phyloP scores from a whole-genome alignment of 2,888 invertebrate genomes.

The Harmothoe impar region DNA sequence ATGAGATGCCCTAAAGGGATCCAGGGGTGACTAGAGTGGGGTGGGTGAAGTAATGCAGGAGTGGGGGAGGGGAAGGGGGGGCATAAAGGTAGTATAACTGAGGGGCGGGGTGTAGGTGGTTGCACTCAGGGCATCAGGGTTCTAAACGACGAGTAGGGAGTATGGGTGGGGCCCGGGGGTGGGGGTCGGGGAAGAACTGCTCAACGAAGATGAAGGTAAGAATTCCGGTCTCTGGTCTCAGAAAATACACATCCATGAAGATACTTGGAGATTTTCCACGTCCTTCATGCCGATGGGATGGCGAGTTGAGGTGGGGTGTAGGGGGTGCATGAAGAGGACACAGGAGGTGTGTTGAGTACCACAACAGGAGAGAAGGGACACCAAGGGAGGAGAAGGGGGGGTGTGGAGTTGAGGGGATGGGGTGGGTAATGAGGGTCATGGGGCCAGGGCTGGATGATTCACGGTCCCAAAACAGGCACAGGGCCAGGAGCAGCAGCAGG shows the following conservation, averaged over 20 bases:
- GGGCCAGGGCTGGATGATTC: neutral
- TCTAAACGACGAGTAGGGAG: neutral
- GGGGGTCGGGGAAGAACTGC: neutral
- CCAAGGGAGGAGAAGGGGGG: neutral
- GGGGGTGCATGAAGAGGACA: neutral
- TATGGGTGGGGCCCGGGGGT: neutral
- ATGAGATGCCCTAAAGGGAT: neutral
- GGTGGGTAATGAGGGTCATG: slow-evolving; percentile 11
- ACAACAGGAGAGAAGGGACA: neutral
- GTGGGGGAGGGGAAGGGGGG: neutral
- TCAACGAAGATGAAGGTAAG: too few species aligned
- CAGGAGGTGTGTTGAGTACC: slow-evolving; percentile 6
- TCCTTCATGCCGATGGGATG: neutral
- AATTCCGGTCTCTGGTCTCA: too few species aligned
- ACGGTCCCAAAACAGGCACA: neutral
- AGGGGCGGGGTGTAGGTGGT: neutral
- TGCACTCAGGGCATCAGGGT: neutral
- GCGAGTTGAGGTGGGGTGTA: neutral
- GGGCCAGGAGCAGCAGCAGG: too few species aligned
- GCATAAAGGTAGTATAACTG: neutral
- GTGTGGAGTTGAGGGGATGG: neutral
- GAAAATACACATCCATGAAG: too few species aligned
- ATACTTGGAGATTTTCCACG: too few species aligned
- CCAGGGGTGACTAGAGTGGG: neutral
- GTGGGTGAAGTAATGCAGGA: neutral